Conservation (phyloP, 2,797 vertebrate species). For the Dallia pectoralis region DNA sequence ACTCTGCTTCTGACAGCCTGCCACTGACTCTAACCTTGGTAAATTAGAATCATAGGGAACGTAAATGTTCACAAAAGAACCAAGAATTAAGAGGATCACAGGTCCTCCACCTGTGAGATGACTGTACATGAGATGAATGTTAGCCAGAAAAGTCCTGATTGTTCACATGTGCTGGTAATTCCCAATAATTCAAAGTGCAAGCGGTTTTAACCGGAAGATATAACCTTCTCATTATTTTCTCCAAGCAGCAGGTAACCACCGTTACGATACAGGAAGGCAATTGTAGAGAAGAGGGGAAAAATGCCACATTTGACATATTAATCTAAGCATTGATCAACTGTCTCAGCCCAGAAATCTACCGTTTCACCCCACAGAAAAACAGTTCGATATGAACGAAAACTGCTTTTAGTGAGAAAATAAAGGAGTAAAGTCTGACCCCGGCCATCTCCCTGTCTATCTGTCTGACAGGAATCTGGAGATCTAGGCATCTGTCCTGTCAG, state of each 20-base stretch:
- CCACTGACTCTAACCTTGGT: background rate
- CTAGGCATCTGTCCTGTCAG: too few relatives aligned
- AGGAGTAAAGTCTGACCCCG: background rate
- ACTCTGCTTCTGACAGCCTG: background rate
- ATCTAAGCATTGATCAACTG: background rate
- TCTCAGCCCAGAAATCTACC: background rate
- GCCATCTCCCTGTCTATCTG: background rate
- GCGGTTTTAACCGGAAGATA: background rate
- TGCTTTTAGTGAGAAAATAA: background rate
- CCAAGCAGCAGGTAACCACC: background rate
- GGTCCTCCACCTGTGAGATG: background rate
- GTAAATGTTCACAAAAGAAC: background rate
- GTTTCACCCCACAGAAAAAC: background rate
- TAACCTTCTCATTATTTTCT: background rate
- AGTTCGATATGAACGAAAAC: background rate
- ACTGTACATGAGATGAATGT: background rate
- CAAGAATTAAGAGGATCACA: background rate
- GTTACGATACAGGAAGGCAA: background rate
- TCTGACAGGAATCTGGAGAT: background rate
- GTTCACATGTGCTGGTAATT: background rate
- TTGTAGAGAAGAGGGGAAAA: background rate
- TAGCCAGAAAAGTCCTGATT: background rate
- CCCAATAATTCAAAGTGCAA: background rate
- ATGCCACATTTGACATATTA: background rate
- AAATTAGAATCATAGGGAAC: background rate